Base-by-base conservation (phyloP, 37 sponge, comb jelly and placozoan genomes). In the Theonella swinhoei region DNA sequence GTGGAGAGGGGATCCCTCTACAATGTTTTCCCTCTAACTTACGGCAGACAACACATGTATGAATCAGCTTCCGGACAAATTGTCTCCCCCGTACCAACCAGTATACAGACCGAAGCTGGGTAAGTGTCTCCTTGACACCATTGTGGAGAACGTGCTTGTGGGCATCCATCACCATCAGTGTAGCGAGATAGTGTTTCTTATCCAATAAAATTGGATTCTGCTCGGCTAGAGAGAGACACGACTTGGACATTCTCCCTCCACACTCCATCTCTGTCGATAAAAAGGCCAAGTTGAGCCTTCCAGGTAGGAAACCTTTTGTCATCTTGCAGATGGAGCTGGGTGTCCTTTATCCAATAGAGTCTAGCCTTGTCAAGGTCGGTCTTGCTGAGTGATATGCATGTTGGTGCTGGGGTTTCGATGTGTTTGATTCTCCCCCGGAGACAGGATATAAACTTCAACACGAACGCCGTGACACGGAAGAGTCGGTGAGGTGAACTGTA, bases 81-180 rank as follows among this genome's bases (percentile, higher is more conserved):
- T 82, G 83, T 31, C 83, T 70, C 64, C 83, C 74, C 40, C 74
- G 62, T 59, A 82, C 28, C 9, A 72, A n/a, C 74, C 83, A 82
- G 39, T 69, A 80, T 4, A 9, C 20, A 23, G 70, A 67, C 38
- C 81, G 23, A 5, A 69, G 4, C 34, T 80, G 71, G 9, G 68
- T 14, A 34, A 80, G 38, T 24, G 79, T 78, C 24, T 42, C 76
- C 61, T 29, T 32, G 29, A 66, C 58, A 3, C 80, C 80, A 26
- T 68, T 68, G 62, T 80, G 80, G 4, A 80, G 7, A 4, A 80
- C 70, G 20, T 37, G 80, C 29, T 38, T n/a, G 70, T 80, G 80
- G 69, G 70, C 68, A 26, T 80, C 80, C 28, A 38, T 24, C 7
- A 80, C 58, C 2, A 80, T 4, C 3, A 80, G 70, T n/a, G 29